A percentile compares a stretch with the other conserved stretches of the same genome.
Evolutionary conservation across 1,140 invertebrate species (phyloP).

Genomic region (Neuroterus valhalla): DNA sequence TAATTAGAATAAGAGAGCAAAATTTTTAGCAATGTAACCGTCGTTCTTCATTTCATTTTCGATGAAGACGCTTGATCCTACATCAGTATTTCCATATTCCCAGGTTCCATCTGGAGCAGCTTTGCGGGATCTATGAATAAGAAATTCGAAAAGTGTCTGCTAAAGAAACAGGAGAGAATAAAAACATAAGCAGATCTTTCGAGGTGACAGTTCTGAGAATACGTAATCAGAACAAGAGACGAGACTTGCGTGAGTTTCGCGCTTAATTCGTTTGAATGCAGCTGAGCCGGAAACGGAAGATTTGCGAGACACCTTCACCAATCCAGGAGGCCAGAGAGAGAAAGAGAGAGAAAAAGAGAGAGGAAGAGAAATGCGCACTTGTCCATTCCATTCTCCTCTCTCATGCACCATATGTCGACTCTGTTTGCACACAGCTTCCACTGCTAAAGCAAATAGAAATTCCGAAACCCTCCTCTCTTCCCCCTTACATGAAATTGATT

Average conservation of each 20-base stretch:
- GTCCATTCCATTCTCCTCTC: slow-evolving; percentile 31
- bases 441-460: slow-evolving; percentile 37
- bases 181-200: background rate
- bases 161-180: background rate
- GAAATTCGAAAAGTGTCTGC: background rate
- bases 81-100: background rate
- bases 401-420: background rate
- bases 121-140: slow-evolving; percentile 14
- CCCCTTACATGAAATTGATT: slow-evolving; percentile 37
- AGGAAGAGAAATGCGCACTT: slow-evolving; percentile 32
- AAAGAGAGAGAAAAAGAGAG: slow-evolving; percentile 5
- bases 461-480: slow-evolving; percentile 26
- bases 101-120: background rate
- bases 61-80: background rate
- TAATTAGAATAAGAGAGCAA: no score
- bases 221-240: slow-evolving; percentile 27
- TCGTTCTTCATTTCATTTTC: background rate
- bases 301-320: slow-evolving; percentile 36
- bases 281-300: slow-evolving; percentile 41
- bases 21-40: no score
- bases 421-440: slow-evolving; percentile 29
- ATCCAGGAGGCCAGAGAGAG: background rate
- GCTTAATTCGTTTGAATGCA: slow-evolving; percentile 35
- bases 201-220: slow-evolving; percentile 20
- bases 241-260: slow-evolving; percentile 30